Conservation (phyloP, 1,140 invertebrate genomes). For the Heliconius hewitsoni region DNA sequence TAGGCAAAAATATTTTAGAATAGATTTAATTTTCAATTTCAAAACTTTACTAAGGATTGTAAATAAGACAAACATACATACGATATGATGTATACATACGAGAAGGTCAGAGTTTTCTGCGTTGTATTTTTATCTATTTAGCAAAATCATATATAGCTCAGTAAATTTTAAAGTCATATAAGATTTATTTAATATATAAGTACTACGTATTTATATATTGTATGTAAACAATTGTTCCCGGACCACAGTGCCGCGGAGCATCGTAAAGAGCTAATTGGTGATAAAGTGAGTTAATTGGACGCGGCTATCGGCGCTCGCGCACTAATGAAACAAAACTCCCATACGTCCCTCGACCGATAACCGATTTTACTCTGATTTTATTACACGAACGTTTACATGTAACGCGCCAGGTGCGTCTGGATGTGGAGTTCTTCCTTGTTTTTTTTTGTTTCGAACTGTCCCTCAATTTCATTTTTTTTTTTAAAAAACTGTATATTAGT, state of each 20-base stretch:
- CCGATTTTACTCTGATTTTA: constrained; percentile 20
- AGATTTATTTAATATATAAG: neutral
- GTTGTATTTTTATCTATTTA: no score
- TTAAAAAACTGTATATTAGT: no score
- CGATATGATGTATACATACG: no score
- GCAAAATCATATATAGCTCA: neutral
- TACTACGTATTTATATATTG: neutral
- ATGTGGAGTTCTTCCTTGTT: neutral
- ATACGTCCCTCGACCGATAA: constrained; percentile 56
- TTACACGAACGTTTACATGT: constrained; percentile 8
- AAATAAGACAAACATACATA: no score
- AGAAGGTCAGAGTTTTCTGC: no score
- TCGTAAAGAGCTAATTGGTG: constrained; percentile 77
- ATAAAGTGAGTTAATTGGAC: constrained; percentile 72
- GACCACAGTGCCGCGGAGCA: constrained; percentile 43
- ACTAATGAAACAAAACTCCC: constrained; percentile 65
- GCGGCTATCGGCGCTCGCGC: constrained; percentile 59
- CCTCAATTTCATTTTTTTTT: no score
- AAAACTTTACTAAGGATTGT: no score
- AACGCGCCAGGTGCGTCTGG: neutral
- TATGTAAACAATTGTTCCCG: constrained; percentile 31
- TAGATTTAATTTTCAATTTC: neutral
- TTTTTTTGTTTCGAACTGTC: neutral
- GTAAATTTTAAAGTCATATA: neutral
- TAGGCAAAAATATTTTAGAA: no score